phyloP scores from a whole-genome alignment of 2,797 vertebrate species.

The Gouania willdenowi region DNA sequence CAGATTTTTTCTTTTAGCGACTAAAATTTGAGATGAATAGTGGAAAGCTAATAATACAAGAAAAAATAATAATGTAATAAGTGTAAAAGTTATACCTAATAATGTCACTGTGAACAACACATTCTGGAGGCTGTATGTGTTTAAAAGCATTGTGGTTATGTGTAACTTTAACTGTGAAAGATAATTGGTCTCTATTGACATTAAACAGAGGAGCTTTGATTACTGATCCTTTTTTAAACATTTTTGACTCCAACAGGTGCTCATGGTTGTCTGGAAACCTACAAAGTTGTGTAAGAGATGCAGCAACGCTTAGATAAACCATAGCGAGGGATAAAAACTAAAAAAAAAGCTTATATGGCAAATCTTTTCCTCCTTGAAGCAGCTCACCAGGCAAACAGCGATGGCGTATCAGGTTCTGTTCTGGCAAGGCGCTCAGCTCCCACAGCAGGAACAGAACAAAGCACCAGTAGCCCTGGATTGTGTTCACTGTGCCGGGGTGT shows the following conservation, averaged over 20 bases:
- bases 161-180: not conserved
- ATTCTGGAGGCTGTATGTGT: slow-evolving; percentile 5
- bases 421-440: slow-evolving; percentile 49
- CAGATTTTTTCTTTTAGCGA: too few relatives aligned
- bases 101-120: too few relatives aligned
- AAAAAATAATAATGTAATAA: too few relatives aligned
- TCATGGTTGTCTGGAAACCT: slow-evolving; percentile 7
- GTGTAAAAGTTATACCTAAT: too few relatives aligned
- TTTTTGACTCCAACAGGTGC: slow-evolving; percentile 24
- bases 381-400: slow-evolving; percentile 21
- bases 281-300: slow-evolving; percentile 20
- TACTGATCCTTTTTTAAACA: not conserved
- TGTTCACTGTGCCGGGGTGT: slow-evolving; percentile 46
- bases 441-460: slow-evolving; percentile 50
- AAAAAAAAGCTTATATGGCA: slow-evolving; percentile 31
- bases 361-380: slow-evolving; percentile 45
- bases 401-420: slow-evolving; percentile 44
- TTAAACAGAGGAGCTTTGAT: not conserved
- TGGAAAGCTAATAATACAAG: too few relatives aligned
- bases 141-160: slow-evolving; percentile 12
- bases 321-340: slow-evolving; percentile 42
- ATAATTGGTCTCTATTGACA: slow-evolving; percentile 8
- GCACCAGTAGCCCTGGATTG: slow-evolving; percentile 50
- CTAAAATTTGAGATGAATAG: too few relatives aligned
- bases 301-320: slow-evolving; percentile 26